Evolutionary conservation across 2,888 invertebrate species (phyloP), one percentile per base, ranked within the genome.

Genomic region (Julus scanicus): DNA sequence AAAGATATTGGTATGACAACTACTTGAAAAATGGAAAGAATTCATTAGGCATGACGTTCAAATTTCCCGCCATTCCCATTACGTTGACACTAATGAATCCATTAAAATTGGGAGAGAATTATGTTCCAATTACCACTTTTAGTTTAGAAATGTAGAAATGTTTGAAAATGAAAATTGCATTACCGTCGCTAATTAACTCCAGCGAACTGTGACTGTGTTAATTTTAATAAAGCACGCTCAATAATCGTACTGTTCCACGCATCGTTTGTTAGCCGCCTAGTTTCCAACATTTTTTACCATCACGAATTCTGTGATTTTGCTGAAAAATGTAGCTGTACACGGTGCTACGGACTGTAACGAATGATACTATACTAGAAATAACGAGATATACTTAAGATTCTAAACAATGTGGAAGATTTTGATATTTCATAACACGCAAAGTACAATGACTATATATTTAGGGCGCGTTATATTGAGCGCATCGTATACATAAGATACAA

Each of bases 211-310:
- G n/a, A n/a, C 57, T 17, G 17, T 63, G 17, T 17, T 63, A n/a
- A n/a, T 84, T 84, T 84, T 9, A 53, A n/a, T 63, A n/a, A n/a
- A n/a, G n/a, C 53, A 17, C 3, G 17, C n/a, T 63, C n/a, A 63
- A 63, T n/a, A 63, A 63, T 63, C 17, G 17, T 63, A 63, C n/a
- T 63, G 57, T 63, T 63, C n/a, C 57, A 63, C 57, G 57, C 57
- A n/a, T 63, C 57, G 57, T 3, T n/a, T 63, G 57, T n/a, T 63
- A 63, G 4, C 57, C 57, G 57, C 57, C 57, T n/a, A 63, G 57
- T n/a, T 63, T 63, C n/a, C 57, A 63, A n/a, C 57, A 63, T 63
- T 63, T 63, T 63, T 63, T 15, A 5, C 6, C 17, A 0, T n/a
- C 8, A 44, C 44, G 44, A 44, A 44, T 44, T 44, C 44, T 0